These are phyloP conservation scores for Otolemur crassicaudatus DNA, from an alignment of 2,797 vertebrate species.

Conservation along the genomic window DNA sequence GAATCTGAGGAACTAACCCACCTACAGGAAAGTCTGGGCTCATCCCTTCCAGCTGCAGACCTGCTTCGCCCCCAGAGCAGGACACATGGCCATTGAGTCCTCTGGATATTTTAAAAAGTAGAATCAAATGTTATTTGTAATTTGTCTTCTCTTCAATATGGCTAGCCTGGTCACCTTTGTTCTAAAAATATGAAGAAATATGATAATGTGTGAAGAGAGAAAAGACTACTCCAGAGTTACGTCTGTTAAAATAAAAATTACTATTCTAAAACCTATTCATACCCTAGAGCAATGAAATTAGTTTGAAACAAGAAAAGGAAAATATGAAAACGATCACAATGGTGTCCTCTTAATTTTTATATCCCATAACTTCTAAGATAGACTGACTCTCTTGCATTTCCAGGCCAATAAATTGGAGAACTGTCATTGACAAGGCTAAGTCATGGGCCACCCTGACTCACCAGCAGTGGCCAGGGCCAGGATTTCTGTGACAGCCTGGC, in stretches of 20 bases:
- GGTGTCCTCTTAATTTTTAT: not conserved
- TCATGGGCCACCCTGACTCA: not conserved
- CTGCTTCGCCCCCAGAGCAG: not conserved
- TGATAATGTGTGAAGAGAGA: not conserved
- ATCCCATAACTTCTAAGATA: not conserved
- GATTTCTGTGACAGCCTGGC: not conserved
- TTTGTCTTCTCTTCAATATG: not conserved
- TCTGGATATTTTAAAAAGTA: not conserved
- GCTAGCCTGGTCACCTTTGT: not conserved
- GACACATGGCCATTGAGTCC: not conserved
- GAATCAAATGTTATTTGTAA: not conserved
- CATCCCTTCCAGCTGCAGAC: not conserved
- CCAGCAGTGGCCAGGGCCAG: fast-evolving
- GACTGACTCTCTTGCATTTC: not conserved
- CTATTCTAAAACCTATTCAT: conserved; percentile 35
- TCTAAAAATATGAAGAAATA: conserved; percentile 33
- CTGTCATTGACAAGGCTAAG: not conserved
- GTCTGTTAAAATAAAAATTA: not conserved
- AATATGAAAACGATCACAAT: not conserved
- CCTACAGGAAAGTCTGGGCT: not conserved
- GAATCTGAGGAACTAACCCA: not conserved
- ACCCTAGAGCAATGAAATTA: conserved; percentile 4
- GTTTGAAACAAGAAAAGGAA: conserved; percentile 24
- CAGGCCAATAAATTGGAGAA: not conserved
- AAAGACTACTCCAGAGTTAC: conserved; percentile 4